phyloP scores from a whole-genome alignment of 2,113 vertebrate species.

The Prunella himalayana region DNA sequence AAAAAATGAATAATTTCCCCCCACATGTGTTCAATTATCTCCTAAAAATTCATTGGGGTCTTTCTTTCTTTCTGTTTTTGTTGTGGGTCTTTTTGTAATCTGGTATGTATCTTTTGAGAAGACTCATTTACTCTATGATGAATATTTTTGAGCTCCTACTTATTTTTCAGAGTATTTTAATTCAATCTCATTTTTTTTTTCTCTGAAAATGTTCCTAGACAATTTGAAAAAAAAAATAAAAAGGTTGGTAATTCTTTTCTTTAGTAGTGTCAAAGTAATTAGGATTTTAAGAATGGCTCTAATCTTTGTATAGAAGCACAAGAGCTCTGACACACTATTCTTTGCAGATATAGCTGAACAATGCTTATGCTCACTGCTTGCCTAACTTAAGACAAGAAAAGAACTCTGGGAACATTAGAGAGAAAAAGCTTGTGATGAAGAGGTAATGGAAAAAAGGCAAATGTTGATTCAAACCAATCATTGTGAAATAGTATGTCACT shows the following conservation, averaged over 20 bases:
- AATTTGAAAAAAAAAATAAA: not conserved
- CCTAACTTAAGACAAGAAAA: not conserved
- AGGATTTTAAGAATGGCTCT: not conserved
- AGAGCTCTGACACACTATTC: not conserved
- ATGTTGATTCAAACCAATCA: slow-evolving; percentile 45
- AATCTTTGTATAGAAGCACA: not conserved
- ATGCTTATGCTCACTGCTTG: not conserved
- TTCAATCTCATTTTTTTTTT: not conserved
- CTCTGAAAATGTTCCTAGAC: not conserved
- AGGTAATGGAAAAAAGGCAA: slow-evolving; percentile 5
- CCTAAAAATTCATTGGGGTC: not conserved
- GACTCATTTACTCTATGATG: not conserved
- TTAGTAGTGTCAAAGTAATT: not conserved
- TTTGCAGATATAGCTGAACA: not conserved
- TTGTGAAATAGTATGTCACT: slow-evolving; percentile 41
- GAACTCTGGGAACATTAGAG: not conserved
- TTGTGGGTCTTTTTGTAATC: not conserved
- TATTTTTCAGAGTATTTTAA: not conserved
- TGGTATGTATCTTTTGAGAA: not conserved
- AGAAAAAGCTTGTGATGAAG: not conserved
- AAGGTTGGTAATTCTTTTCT: not conserved
- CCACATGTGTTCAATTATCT: not conserved
- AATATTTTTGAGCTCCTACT: not conserved
- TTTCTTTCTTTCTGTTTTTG: not conserved
- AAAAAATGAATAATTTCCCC: not conserved